Base-by-base conservation (phyloP, 2,113 vertebrate genomes). In the Oostethus manadensis region DNA sequence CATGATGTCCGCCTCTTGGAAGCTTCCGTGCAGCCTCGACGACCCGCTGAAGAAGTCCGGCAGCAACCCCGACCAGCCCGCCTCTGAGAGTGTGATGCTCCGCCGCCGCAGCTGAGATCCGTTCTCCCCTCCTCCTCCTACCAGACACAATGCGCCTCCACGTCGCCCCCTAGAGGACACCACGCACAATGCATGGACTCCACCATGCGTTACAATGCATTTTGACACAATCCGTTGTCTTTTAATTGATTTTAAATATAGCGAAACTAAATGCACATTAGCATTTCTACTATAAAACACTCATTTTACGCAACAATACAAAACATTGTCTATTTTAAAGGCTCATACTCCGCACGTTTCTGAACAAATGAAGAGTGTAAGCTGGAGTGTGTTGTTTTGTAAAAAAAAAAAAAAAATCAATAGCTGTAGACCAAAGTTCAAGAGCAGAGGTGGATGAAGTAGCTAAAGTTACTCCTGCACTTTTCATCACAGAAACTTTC, bases 1-100 rank as follows among this genome's bases (percentile, higher is more conserved):
- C 82, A 84, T 84, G 20, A 42, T 16, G 33, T 42, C 38, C 38
- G 13, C 38, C 38, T 42, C 4, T 14, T 11, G 38, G 38, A 14
- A 42, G 38, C 38, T 13, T 42, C 38, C 38, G 13, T 42, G 11
- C 38, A 11, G 38, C 38, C 38, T 40, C 38, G 38, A 40, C 38
- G 38, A 40, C 38, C 38, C 38, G 38, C 38, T 42, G 13, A 42
- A 42, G 1, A 42, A 42, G 38, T 42, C 43, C 42, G 3, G 13
- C 57, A 22, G 57, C 22, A 16, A n/a, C 26, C 43, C 43, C 22
- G 9, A 46, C 57, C 44, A 42, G 8, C 43, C 44, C 42, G 21
- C 22, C 57, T 33, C 10, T 22, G n/a, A 23, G 43, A 42, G 42
- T 58, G 23, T n/a, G 57, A 22, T 29, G 40, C 42, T 8, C 8